Evolutionary conservation across 2,888 invertebrate genomes (phyloP), one percentile per base, ranked within the genome.

Genomic region (Andrena bicolor): DNA sequence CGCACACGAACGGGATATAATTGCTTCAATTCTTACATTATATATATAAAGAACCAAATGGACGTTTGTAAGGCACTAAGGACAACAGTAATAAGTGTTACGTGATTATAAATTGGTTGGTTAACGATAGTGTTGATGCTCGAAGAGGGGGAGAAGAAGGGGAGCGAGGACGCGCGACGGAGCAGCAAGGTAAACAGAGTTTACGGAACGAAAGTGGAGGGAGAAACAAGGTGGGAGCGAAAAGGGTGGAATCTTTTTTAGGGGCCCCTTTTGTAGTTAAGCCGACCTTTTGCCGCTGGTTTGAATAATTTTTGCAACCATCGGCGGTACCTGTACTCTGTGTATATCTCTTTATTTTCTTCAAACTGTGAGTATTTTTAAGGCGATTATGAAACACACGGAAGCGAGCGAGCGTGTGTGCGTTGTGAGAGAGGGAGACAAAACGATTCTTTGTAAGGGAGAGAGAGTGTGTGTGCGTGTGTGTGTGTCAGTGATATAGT

Each of bases 301-400:
- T 86, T 83, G 77, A 84, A 86, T 80, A 35, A 82, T 84, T 87
- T 81, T 87, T 83, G 66, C 82, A 79, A 82, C 82, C 83, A 85
- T 83, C 89, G 89, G 87, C 88, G 85, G 91, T 91, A 92, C 91
- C 91, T 92, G 90, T 91, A 89, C 85, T 90, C 88, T 89, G 86
- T 90, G 89, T 91, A 90, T 90, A 90, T 89, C 88, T 88, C 83
- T 88, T 90, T 89, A 87, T 84, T 87, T 88, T 86, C 86, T 90
- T 87, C 82, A 84, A 88, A 87, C 86, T 87, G 84, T 84, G 86
- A 86, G 82, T 91, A 90, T 87, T 90, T 28, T 86, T 90, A 90
- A 91, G 88, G 73, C 60, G 83, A 80, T 85, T 83, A 78, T 83
- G 73, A 83, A 20, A 75, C 60, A 60, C 28, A 41, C 8, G 32